A percentile compares a stretch with the other conserved stretches of the same genome.
Evolutionary conservation across 1,140 invertebrate species (phyloP).

Genomic region (Mamestra configurata): DNA sequence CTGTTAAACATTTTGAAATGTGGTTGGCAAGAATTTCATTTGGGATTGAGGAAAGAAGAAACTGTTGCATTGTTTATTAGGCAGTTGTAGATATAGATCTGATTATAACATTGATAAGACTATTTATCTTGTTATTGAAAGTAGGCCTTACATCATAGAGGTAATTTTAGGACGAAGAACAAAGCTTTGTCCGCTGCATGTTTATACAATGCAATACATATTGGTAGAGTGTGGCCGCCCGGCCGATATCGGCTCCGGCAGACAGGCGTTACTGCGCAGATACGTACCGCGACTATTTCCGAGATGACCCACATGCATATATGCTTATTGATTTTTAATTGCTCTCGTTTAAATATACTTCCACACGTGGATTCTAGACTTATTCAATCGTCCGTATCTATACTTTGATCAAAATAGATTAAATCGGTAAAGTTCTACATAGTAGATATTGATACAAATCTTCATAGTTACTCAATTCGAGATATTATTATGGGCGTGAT

Average conservation of each 20-base stretch:
- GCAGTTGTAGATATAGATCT: too few relatives aligned
- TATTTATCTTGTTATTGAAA: not conserved
- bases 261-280: slow-evolving; percentile 45
- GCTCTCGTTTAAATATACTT: slow-evolving; percentile 21
- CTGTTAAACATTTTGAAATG: too few relatives aligned
- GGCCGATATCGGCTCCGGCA: slow-evolving; percentile 27
- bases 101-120: not conserved
- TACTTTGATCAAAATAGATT: not conserved
- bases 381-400: not conserved
- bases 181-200: slow-evolving; percentile 25
- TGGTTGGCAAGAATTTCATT: too few relatives aligned
- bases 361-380: not conserved
- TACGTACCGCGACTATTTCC: slow-evolving; percentile 43
- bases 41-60: too few relatives aligned
- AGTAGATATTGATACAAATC: slow-evolving; percentile 19
- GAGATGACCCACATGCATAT: slow-evolving; percentile 50
- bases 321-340: slow-evolving; percentile 49
- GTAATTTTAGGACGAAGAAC: slow-evolving; percentile 14
- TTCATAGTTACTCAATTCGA: slow-evolving; percentile 18
- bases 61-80: too few relatives aligned
- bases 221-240: slow-evolving; percentile 5
- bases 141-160: not conserved
- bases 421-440: not conserved
- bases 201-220: slow-evolving; percentile 27
- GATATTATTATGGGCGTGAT: slow-evolving; percentile 21